Percentiles rank a stretch among this genome's conserved stretches.
These are phyloP conservation scores for Oreochromis tanganicae DNA, from an alignment of 2,113 vertebrate genomes.

Conservation along the genomic window DNA sequence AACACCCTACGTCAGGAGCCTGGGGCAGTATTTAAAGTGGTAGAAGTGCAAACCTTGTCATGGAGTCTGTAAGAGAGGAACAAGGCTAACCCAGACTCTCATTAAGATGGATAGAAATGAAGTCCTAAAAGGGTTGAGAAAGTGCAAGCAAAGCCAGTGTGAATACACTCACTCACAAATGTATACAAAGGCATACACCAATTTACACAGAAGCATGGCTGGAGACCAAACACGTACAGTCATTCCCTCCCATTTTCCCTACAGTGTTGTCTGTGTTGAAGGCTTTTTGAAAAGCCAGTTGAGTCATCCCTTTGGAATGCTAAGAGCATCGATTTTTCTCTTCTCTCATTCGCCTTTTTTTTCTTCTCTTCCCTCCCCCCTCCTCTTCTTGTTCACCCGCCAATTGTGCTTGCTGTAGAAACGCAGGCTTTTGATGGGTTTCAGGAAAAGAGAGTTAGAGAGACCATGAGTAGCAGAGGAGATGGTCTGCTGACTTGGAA, in stretches of 20 bases:
- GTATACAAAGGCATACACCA: background rate
- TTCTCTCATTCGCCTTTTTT: background rate
- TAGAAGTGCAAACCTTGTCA: background rate
- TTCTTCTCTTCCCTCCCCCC: background rate
- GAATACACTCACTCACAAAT: background rate
- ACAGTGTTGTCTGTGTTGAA: constrained; percentile 17
- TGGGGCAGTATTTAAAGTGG: background rate
- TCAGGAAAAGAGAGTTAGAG: background rate
- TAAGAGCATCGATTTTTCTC: constrained; percentile 54
- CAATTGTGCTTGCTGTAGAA: constrained; percentile 28
- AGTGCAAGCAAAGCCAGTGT: background rate
- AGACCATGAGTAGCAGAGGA: background rate
- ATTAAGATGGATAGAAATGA: background rate
- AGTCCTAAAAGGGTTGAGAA: background rate
- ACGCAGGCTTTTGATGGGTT: constrained; percentile 33
- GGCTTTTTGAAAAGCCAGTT: constrained; percentile 46
- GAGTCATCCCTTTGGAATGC: constrained; percentile 68
- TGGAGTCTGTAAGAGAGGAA: background rate
- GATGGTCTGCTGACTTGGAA: constrained; percentile 3
- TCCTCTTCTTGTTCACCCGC: constrained; percentile 10
- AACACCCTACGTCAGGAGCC: background rate
- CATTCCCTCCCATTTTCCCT: constrained; percentile 4
- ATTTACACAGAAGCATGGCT: background rate
- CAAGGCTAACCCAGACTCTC: background rate
- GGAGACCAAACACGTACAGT: background rate